These are phyloP conservation scores for Plagodis dolabraria DNA, from an alignment of 2,888 invertebrate species.

Conservation along the genomic window DNA sequence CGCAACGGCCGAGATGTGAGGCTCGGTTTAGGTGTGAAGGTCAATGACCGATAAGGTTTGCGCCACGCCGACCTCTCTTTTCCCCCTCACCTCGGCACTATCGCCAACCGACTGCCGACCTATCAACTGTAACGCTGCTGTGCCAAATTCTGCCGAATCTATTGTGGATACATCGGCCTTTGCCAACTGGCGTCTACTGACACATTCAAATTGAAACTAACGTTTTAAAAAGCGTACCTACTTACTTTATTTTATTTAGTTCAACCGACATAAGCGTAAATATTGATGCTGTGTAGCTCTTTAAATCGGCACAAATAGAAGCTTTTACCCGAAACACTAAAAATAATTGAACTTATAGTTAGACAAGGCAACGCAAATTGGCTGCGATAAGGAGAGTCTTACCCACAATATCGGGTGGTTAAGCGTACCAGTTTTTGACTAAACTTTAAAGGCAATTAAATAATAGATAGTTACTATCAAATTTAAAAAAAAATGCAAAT, in stretches of 20 bases:
- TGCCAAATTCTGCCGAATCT: constrained; percentile 47
- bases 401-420: constrained; percentile 29
- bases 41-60: constrained; percentile 82
- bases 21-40: constrained; percentile 82
- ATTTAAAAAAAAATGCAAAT: too few relatives aligned
- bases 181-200: constrained; percentile 24
- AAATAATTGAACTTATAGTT: constrained; percentile 7
- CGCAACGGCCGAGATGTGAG: constrained; percentile 72
- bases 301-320: not conserved
- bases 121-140: constrained; percentile 54
- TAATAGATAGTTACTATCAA: too few relatives aligned
- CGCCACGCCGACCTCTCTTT: constrained; percentile 67
- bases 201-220: constrained; percentile 19
- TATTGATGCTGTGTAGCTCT: not conserved
- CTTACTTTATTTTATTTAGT: not conserved
- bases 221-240: not conserved
- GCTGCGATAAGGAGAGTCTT: constrained; percentile 30
- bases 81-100: constrained; percentile 57
- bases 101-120: constrained; percentile 58
- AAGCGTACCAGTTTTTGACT: constrained; percentile 21
- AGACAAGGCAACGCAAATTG: constrained; percentile 11
- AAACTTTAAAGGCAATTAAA: too few relatives aligned
- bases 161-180: constrained; percentile 25
- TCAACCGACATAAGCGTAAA: not conserved
- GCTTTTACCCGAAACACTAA: not conserved